phyloP scores from a whole-genome alignment of 2,888 invertebrate species.

The Microchrysa polita region DNA sequence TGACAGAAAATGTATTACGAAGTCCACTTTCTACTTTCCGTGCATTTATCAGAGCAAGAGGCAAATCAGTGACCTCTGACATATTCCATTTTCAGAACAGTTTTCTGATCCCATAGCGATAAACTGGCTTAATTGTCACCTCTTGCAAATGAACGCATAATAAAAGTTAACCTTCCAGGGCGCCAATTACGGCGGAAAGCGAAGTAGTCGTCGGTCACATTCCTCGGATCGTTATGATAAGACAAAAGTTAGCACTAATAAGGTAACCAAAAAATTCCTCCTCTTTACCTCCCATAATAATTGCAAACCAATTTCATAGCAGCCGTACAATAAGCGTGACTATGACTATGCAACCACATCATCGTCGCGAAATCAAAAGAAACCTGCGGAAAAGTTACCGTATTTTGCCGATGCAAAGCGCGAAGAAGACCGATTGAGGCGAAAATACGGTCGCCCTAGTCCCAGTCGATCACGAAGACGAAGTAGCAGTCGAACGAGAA shows the following conservation, averaged over 20 bases:
- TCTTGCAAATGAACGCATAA: too few species aligned
- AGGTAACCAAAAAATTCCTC: slow-evolving; percentile 2
- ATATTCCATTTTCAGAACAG: too few species aligned
- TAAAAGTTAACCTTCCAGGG: neutral
- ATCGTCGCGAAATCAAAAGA: neutral
- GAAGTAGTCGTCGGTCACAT: neutral
- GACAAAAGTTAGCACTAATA: slow-evolving; percentile 15
- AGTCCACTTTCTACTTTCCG: too few species aligned
- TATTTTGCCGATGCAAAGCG: slow-evolving; percentile 53
- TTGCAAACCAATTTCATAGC: neutral
- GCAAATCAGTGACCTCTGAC: too few species aligned
- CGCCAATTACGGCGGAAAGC: too few species aligned
- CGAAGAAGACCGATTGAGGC: slow-evolving; percentile 52
- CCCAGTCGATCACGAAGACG: slow-evolving; percentile 17
- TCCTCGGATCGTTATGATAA: neutral
- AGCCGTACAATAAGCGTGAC: neutral
- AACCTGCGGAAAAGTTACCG: slow-evolving; percentile 51
- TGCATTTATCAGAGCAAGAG: too few species aligned
- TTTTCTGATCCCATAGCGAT: neutral
- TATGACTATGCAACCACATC: neutral
- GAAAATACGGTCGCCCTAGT: slow-evolving; percentile 29
- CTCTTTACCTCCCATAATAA: too few species aligned
- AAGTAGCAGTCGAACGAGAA: slow-evolving; percentile 43
- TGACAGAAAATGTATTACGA: too few species aligned
- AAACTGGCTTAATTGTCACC: too few species aligned